Conservation (phyloP, 2,888 invertebrate genomes). For the Epinotia nisella region DNA sequence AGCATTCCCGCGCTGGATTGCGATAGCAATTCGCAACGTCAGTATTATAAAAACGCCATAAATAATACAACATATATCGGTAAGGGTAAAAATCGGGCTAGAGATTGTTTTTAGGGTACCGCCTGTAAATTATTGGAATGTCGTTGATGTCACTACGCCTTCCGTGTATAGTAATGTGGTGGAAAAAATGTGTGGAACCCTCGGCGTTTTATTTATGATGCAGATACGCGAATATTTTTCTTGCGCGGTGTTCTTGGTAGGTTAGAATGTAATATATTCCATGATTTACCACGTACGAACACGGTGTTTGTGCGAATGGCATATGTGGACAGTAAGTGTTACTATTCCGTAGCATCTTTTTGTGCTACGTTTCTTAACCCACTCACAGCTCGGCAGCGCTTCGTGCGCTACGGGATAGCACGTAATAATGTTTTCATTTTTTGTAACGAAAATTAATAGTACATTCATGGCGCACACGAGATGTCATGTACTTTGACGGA, state of each 20-base stretch:
- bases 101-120: constrained; percentile 40
- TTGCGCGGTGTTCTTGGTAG: constrained; percentile 18
- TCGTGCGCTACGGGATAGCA: not conserved
- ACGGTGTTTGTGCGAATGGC: constrained; percentile 15
- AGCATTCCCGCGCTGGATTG: too few relatives aligned
- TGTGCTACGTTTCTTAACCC: constrained; percentile 7
- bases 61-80: constrained; percentile 38
- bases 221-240: constrained; percentile 34
- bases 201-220: constrained; percentile 32
- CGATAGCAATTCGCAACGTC: too few relatives aligned
- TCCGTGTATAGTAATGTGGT: constrained; percentile 40
- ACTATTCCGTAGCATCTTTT: not conserved
- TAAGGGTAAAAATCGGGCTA: constrained; percentile 25
- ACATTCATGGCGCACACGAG: not conserved
- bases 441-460: not conserved
- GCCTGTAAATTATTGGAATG: constrained; percentile 36
- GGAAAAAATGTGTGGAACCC: constrained; percentile 41
- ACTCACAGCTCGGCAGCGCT: not conserved
- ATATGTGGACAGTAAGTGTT: constrained; percentile 1
- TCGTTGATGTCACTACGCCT: constrained; percentile 37
- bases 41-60: constrained; percentile 42
- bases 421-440: too few relatives aligned
- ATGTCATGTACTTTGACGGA: too few relatives aligned
- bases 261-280: constrained; percentile 26
- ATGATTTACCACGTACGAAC: constrained; percentile 16